Conservation (phyloP, 2,113 vertebrate genomes). For the Plotosus lineatus region DNA sequence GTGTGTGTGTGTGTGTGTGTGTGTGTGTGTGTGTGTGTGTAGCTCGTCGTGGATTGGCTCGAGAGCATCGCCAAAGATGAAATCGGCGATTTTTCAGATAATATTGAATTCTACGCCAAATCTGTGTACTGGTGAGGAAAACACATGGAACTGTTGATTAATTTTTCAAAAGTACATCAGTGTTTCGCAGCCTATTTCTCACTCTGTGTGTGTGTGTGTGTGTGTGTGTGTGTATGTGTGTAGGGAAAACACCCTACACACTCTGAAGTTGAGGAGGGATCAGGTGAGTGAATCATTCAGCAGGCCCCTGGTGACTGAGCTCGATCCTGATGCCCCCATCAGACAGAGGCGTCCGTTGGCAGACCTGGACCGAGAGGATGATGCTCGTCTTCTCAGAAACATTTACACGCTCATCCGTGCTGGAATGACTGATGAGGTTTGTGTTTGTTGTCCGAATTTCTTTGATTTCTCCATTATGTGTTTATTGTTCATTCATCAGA, state of each 20-base stretch:
- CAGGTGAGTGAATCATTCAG: constrained; percentile 71
- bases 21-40: not conserved
- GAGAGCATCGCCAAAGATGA: constrained; percentile 97
- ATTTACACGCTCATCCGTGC: constrained; percentile 92
- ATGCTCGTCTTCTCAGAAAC: constrained; percentile 86
- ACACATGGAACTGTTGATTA: not conserved
- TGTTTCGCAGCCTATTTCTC: not conserved
- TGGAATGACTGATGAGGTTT: constrained; percentile 94
- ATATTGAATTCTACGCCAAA: constrained; percentile 96
- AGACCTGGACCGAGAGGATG: constrained; percentile 93
- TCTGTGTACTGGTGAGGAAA: constrained; percentile 92
- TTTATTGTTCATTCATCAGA: not conserved
- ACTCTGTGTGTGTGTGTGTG: constrained; percentile 43
- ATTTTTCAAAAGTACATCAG: not conserved
- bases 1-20: not conserved
- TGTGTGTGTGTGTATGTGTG: constrained; percentile 43
- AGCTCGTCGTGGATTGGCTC: constrained; percentile 97
- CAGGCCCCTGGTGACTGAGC: constrained; percentile 88
- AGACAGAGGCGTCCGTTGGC: constrained; percentile 93
- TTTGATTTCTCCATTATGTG: not conserved
- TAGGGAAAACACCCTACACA: constrained; percentile 95
- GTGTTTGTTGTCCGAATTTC: not conserved
- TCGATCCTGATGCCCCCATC: constrained; percentile 95
- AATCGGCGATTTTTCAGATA: constrained; percentile 93
- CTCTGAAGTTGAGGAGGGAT: constrained; percentile 81